These are phyloP conservation scores for Drosophila neocordata DNA, from an alignment of 1,140 invertebrate species.

Conservation along the genomic window DNA sequence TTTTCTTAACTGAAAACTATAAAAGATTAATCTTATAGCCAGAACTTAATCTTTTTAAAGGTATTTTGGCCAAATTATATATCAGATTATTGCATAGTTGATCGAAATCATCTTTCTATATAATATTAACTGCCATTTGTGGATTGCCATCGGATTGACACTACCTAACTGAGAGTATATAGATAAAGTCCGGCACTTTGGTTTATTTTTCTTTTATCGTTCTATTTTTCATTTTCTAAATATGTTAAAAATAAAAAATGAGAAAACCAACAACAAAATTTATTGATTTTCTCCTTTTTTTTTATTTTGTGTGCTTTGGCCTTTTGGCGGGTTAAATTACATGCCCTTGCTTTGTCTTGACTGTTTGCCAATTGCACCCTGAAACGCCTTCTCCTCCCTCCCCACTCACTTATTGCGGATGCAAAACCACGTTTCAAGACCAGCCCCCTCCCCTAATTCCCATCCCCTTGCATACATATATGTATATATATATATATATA, in stretches of 20 bases:
- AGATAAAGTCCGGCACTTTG: background rate
- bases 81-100: no score
- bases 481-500: no score
- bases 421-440: slow-evolving; percentile 53
- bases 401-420: slow-evolving; percentile 42
- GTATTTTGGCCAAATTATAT: no score
- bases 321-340: slow-evolving; percentile 48
- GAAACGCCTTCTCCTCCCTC: background rate
- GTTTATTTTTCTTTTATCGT: background rate
- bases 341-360: slow-evolving; percentile 45
- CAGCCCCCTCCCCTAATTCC: background rate
- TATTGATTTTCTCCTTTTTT: slow-evolving; percentile 39
- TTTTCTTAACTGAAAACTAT: no score
- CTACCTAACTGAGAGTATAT: background rate
- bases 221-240: background rate
- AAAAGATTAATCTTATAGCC: no score
- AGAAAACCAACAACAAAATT: background rate
- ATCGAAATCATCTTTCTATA: no score
- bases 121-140: no score
- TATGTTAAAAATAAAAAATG: slow-evolving; percentile 46
- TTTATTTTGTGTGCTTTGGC: slow-evolving; percentile 28
- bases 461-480: no score
- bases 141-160: background rate
- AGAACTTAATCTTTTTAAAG: no score
- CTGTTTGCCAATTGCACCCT: slow-evolving; percentile 20